Percentiles rank a stretch among this genome's conserved stretches.
phyloP scores from a whole-genome alignment of 2,113 vertebrate species.

The Coracopsis vasa region DNA sequence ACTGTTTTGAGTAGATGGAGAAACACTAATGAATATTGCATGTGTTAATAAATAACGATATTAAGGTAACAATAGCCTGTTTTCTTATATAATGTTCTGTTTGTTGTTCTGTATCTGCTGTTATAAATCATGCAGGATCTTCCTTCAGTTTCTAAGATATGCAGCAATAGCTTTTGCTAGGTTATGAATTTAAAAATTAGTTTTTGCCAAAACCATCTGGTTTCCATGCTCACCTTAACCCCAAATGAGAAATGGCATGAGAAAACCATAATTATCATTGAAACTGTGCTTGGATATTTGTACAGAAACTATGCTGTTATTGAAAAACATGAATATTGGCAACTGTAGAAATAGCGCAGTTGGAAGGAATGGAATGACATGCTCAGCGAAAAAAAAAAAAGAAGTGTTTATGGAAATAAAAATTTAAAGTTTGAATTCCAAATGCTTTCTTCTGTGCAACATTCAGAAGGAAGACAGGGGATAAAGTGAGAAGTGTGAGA shows the following conservation, averaged over 20 bases:
- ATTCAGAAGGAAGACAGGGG: not conserved
- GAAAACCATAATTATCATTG: not conserved
- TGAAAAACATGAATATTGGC: not conserved
- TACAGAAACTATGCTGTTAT: not conserved
- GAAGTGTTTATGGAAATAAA: not conserved
- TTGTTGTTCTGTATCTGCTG: not conserved
- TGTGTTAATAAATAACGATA: not conserved
- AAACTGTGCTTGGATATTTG: not conserved
- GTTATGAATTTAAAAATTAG: not conserved
- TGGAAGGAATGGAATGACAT: not conserved
- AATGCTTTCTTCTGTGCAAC: not conserved
- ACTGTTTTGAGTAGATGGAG: not conserved
- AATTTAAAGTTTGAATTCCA: not conserved
- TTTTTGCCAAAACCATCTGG: not conserved
- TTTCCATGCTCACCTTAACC: not conserved
- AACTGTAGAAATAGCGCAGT: not conserved
- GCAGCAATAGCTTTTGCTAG: not conserved
- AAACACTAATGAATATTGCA: not conserved
- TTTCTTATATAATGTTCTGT: not conserved
- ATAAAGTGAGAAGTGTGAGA: not conserved
- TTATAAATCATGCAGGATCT: constrained; percentile 3
- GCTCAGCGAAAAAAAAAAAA: not conserved
- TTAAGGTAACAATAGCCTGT: not conserved
- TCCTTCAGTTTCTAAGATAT: not conserved
- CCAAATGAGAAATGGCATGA: not conserved